Percentiles rank a stretch among this genome's conserved stretches.
These are phyloP conservation scores for Mirza zaza DNA, from an alignment of 2,113 vertebrate genomes.

Conservation along the genomic window DNA sequence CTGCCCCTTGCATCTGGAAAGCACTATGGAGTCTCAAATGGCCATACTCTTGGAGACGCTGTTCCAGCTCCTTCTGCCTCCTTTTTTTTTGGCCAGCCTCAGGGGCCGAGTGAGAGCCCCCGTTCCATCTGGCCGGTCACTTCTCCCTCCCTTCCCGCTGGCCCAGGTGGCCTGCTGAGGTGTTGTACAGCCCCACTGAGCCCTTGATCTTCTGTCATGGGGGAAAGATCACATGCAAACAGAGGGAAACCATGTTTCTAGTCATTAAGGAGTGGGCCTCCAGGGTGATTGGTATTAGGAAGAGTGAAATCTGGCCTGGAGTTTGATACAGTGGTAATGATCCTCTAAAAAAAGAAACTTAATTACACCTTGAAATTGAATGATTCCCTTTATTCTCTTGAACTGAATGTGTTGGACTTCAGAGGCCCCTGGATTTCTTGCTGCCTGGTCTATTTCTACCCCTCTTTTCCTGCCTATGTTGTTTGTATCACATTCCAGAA, in stretches of 20 bases:
- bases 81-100: background rate
- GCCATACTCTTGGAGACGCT: background rate
- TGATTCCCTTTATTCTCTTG: slow-evolving; percentile 52
- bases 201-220: background rate
- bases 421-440: slow-evolving; percentile 43
- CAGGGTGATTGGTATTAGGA: background rate
- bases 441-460: slow-evolving; percentile 34
- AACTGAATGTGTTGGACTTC: slow-evolving; percentile 15
- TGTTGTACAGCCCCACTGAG: too few species aligned
- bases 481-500: slow-evolving; percentile 38
- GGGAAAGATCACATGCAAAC: background rate
- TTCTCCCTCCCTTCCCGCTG: background rate
- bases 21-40: background rate
- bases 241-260: background rate
- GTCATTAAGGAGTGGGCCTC: background rate
- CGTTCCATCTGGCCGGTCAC: background rate
- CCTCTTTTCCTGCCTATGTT: background rate
- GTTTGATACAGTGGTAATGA: slow-evolving; percentile 29
- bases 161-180: background rate
- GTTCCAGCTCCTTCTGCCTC: background rate
- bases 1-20: background rate
- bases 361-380: slow-evolving; percentile 69
- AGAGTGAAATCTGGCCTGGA: background rate
- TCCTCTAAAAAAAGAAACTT: slow-evolving; percentile 53
- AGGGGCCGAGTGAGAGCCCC: background rate